Base-by-base conservation (phyloP, 1,140 invertebrate genomes). In the Drosophila watanabei region DNA sequence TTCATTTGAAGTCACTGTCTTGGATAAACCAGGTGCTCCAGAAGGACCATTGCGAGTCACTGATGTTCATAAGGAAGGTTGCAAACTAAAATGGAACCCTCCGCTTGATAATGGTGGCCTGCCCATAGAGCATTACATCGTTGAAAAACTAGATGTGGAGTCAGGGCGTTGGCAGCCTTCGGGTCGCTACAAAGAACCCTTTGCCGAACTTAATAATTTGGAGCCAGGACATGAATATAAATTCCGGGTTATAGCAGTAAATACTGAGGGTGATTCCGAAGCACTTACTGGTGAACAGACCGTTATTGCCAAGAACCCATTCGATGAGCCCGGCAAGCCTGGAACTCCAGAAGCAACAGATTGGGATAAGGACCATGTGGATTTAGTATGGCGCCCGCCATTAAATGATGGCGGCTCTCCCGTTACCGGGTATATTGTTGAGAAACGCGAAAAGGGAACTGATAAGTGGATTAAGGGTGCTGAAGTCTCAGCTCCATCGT, bases 241-340 rank as follows among this genome's bases (percentile, higher is more conserved):
- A 94, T 99, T 99, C 95, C 95, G 98, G 49, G 98, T 99, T 1
- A 95, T 96, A 16, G 99, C 99, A 64, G 98, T 99, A 5, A 99
- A 99, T 93, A 96, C 97, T 59, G 98, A 99, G 94, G 99, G 99
- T 24, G 97, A 97, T 92, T 99, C 98, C 6, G 98, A 98, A 89
- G 98, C 98, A 16, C 94, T 99, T 45, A 96, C 97, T 78, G 97
- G 98, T 7, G 96, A 98, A 49, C 95, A 98, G 75, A 96, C 97
- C 18, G 98, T 99, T 68, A 95, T 99, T 78, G 99, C 99, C 24
- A 99, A 99, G 94, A 99, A 99, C 97, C 98, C 98, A 84, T 99
- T 98, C 93, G 97, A 99, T 94, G 97, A 98, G 93, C 98, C 98
- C 81, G 98, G 97, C 65, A 96, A 97, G 82, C 98, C 98, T 68